Percentiles rank a stretch among this genome's conserved stretches.
Conservation (phyloP, 1,140 invertebrate species). For the Drosophila eugracilis region DNA sequence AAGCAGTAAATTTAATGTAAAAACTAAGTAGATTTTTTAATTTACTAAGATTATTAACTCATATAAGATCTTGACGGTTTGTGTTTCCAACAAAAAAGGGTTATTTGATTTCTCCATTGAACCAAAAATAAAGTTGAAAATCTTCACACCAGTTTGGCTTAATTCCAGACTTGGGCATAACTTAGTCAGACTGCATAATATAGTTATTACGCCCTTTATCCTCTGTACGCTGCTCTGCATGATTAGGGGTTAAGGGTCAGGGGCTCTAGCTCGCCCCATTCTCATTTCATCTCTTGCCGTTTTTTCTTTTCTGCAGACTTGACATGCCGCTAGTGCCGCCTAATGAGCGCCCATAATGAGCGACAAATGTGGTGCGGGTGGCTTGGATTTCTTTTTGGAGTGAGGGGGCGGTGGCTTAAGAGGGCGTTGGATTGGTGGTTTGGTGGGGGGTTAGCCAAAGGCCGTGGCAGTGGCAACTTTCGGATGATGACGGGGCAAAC, state of each 20-base stretch:
- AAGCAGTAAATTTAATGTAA: neutral
- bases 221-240: slow-evolving; percentile 11
- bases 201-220: slow-evolving; percentile 33
- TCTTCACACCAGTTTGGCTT: no score
- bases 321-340: slow-evolving; percentile 73
- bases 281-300: neutral
- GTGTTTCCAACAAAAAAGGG: no score
- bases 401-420: neutral
- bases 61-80: no score
- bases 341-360: slow-evolving; percentile 81
- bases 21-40: no score
- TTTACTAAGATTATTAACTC: no score
- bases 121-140: no score
- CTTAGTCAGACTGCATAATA: slow-evolving; percentile 41
- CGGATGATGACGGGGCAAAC: slow-evolving; percentile 49
- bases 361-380: slow-evolving; percentile 41
- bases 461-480: slow-evolving; percentile 50
- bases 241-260: slow-evolving; percentile 41
- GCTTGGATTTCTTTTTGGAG: neutral
- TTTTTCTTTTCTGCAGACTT: slow-evolving; percentile 49
- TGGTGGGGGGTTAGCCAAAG: neutral
- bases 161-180: slow-evolving; percentile 14
- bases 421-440: neutral
- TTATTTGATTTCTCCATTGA: no score
- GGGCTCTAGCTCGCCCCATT: neutral